These are phyloP conservation scores for Gobio gobio DNA, from an alignment of 2,113 vertebrate genomes.

Conservation along the genomic window DNA sequence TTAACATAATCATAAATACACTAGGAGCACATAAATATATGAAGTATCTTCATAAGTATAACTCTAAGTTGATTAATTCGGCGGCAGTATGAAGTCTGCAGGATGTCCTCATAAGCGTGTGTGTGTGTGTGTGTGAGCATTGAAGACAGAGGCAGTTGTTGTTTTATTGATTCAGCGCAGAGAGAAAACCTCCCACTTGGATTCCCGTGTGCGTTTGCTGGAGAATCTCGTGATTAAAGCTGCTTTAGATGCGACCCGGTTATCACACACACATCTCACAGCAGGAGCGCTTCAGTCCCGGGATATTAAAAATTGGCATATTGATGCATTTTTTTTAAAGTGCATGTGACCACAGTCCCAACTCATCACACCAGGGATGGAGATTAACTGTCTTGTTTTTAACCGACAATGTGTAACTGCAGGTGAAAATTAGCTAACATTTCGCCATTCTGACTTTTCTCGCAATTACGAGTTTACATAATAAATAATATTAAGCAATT, in stretches of 20 bases:
- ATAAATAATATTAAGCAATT: no score
- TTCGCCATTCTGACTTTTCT: no score
- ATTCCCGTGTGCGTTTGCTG: slow-evolving; percentile 10
- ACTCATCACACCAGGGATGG: no score
- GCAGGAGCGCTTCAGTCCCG: not conserved
- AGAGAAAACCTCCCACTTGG: slow-evolving; percentile 27
- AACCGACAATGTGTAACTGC: no score
- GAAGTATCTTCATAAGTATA: not conserved
- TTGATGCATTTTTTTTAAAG: not conserved
- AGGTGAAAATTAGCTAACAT: no score
- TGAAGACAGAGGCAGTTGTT: slow-evolving; percentile 44
- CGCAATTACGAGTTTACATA: no score
- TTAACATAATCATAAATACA: not conserved
- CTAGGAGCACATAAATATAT: not conserved
- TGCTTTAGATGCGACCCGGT: not conserved
- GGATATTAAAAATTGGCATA: not conserved
- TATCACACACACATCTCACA: slow-evolving; percentile 25
- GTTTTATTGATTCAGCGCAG: slow-evolving; percentile 32
- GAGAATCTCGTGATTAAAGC: slow-evolving; percentile 40
- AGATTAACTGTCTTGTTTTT: no score
- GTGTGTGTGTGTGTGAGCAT: not conserved
- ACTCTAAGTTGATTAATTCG: not conserved
- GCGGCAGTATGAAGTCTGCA: not conserved
- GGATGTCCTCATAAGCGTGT: not conserved
- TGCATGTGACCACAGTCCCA: not conserved